Percentiles rank a stretch among this genome's conserved stretches.
phyloP scores from a whole-genome alignment of 2,888 invertebrate genomes.

The Epirrita christyi region DNA sequence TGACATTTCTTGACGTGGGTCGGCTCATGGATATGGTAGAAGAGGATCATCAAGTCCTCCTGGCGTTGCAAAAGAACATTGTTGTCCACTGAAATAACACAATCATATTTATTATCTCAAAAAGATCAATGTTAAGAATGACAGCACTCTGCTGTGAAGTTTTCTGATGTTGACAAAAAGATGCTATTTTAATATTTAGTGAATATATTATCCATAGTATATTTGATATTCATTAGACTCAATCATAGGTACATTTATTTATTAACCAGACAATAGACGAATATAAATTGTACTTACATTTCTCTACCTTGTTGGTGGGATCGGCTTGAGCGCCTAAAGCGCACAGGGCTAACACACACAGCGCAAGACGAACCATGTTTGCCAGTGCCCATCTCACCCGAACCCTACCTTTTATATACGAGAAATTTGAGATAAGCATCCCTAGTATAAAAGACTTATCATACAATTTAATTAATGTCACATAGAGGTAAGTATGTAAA shows the following conservation, averaged over 20 bases:
- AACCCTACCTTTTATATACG: slow-evolving; percentile 49
- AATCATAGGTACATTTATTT: no score
- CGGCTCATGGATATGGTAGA: slow-evolving; percentile 84
- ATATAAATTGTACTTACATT: slow-evolving; percentile 63
- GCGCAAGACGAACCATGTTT: slow-evolving; percentile 67
- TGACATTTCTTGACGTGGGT: slow-evolving; percentile 79
- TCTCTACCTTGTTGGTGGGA: slow-evolving; percentile 47
- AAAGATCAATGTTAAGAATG: no score
- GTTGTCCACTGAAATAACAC: slow-evolving; percentile 76
- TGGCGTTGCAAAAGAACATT: slow-evolving; percentile 67
- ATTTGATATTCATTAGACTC: no score
- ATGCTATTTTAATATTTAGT: no score
- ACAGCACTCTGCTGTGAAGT: no score
- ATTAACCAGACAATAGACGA: no score
- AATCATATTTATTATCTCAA: no score
- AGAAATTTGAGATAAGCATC: slow-evolving; percentile 28
- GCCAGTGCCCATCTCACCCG: slow-evolving; percentile 46
- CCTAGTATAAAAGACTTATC: slow-evolving; percentile 7
- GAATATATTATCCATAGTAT: no score
- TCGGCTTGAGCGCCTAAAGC: slow-evolving; percentile 62
- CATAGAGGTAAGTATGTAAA: neutral
- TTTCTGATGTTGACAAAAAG: no score
- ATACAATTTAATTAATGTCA: slow-evolving; percentile 8
- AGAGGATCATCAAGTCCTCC: slow-evolving; percentile 70
- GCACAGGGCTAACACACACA: slow-evolving; percentile 64